These are phyloP conservation scores for Alentia gelatinosa DNA, from an alignment of 2,888 invertebrate genomes.

Conservation along the genomic window DNA sequence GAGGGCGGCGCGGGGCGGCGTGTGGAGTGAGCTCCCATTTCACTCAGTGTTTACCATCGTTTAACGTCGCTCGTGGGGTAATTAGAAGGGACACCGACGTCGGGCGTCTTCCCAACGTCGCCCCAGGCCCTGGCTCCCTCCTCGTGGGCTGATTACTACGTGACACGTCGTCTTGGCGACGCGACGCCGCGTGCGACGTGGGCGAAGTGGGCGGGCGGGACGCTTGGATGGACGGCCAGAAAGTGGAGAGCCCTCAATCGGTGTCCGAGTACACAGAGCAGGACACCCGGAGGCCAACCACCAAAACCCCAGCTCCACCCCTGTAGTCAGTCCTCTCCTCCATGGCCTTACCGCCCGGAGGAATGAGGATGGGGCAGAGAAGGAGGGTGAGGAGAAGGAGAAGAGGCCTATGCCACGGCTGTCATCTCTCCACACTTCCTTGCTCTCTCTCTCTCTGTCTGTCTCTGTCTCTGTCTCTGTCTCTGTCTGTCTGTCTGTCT, in stretches of 20 bases:
- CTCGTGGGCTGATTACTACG: background rate
- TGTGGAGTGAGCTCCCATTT: background rate
- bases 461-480: background rate
- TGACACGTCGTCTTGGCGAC: background rate
- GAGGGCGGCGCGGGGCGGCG: background rate
- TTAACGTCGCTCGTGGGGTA: background rate
- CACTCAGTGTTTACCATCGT: background rate
- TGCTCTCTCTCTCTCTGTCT: background rate
- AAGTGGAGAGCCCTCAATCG: background rate
- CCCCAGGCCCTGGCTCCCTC: background rate
- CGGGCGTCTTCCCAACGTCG: background rate
- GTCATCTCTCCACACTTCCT: background rate
- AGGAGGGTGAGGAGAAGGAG: background rate
- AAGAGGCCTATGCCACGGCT: background rate
- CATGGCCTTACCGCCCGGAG: background rate
- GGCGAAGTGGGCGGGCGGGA: background rate
- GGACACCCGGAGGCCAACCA: no score
- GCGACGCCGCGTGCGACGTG: background rate
- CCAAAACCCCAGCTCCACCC: no score
- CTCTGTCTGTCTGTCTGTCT: background rate
- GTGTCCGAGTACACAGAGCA: background rate
- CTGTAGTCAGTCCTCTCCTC: background rate
- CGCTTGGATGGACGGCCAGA: background rate
- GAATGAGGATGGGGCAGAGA: background rate
- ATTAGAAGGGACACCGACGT: conserved; percentile 7